phyloP scores from a whole-genome alignment of 2,797 vertebrate species.

The Myripristis jacobus region DNA sequence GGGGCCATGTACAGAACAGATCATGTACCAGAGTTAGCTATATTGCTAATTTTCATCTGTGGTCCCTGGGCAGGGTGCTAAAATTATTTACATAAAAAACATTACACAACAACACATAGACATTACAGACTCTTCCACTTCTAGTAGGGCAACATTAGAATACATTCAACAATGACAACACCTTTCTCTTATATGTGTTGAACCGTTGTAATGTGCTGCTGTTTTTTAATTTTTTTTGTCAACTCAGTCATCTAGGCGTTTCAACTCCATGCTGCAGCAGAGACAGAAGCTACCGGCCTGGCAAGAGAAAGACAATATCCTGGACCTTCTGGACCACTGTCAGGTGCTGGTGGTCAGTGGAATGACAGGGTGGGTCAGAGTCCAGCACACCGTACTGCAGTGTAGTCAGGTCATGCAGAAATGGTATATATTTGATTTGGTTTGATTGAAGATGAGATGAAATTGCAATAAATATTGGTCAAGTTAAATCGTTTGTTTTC shows the following conservation, averaged over 20 bases:
- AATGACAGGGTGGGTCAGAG: slow-evolving; percentile 93
- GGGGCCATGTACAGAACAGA: too few relatives aligned
- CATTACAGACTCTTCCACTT: too few relatives aligned
- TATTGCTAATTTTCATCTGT: too few relatives aligned
- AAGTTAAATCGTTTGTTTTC: too few relatives aligned
- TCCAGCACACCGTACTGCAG: background rate
- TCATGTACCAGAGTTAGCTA: too few relatives aligned
- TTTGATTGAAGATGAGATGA: background rate
- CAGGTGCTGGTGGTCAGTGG: slow-evolving; percentile 97
- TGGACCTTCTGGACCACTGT: slow-evolving; percentile 84
- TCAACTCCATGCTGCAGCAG: slow-evolving; percentile 90
- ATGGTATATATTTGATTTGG: background rate
- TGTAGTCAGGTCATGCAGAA: background rate
- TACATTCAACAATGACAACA: too few relatives aligned
- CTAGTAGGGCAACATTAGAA: too few relatives aligned
- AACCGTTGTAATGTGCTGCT: background rate
- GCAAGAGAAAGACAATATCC: slow-evolving; percentile 89
- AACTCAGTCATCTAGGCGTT: slow-evolving; percentile 87
- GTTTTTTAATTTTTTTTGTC: background rate
- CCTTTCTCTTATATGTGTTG: fast-evolving
- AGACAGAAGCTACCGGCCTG: slow-evolving; percentile 94
- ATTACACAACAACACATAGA: too few relatives aligned
- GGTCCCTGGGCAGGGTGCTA: too few relatives aligned
- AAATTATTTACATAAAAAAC: too few relatives aligned
- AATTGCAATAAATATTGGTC: background rate